A percentile compares a stretch with the other conserved stretches of the same genome.
Conservation (phyloP, 2,113 vertebrate genomes). For the Dasyprocta punctata region DNA sequence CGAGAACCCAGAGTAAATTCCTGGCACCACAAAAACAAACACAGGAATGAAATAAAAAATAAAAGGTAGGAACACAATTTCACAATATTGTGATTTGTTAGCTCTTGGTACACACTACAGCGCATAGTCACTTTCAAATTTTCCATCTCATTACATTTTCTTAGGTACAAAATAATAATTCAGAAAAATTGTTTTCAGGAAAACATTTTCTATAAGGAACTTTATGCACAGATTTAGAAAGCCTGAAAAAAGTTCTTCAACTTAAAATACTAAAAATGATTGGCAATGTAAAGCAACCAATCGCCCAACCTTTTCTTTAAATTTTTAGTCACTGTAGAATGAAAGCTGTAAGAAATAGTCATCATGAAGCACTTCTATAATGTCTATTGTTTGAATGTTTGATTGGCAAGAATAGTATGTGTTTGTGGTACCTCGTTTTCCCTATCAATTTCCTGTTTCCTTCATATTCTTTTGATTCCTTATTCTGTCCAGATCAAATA, state of each 20-base stretch:
- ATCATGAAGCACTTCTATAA: not conserved
- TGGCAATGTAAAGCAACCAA: not conserved
- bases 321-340: not conserved
- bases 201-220: not conserved
- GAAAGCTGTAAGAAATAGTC: not conserved
- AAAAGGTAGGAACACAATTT: not conserved
- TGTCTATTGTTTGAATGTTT: not conserved
- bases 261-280: constrained; percentile 7
- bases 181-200: not conserved
- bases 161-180: not conserved
- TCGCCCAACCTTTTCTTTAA: not conserved
- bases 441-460: not conserved
- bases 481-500: not conserved
- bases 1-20: not conserved
- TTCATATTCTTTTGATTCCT: not conserved
- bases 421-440: not conserved
- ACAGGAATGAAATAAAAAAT: not conserved
- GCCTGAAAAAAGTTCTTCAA: not conserved
- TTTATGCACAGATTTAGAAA: not conserved
- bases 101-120: not conserved
- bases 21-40: not conserved
- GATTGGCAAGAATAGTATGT: not conserved
- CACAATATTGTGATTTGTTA: not conserved
- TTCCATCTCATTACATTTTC: not conserved
- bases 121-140: not conserved